phyloP scores from a whole-genome alignment of 1,140 invertebrate species.

The Bactericera cockerelli region DNA sequence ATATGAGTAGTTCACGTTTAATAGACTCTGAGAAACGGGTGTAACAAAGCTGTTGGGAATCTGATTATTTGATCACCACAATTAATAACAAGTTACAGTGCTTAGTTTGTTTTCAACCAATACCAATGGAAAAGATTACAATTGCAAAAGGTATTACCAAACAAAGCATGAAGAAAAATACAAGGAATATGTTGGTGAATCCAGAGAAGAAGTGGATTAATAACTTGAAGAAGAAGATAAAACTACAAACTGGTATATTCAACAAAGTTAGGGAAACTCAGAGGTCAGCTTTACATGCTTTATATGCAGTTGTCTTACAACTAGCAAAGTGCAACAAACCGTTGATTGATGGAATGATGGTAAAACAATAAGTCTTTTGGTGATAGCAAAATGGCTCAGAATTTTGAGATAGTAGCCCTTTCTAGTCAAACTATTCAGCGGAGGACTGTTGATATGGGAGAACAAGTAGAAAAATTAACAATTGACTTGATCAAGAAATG shows the following conservation, averaged over 20 bases:
- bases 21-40: constrained; percentile 6
- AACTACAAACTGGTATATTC: constrained; percentile 14
- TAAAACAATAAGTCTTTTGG: constrained; percentile 14
- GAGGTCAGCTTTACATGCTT: constrained; percentile 10
- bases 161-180: constrained; percentile 14
- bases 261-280: constrained; percentile 9
- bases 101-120: constrained; percentile 12
- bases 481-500: constrained; percentile 18
- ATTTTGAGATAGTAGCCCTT: constrained; percentile 11
- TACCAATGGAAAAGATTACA: constrained; percentile 14
- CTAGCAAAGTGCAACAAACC: constrained; percentile 4
- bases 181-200: constrained; percentile 5
- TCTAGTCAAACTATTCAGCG: constrained; percentile 12
- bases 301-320: constrained; percentile 11
- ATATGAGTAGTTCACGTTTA: constrained; percentile 9
- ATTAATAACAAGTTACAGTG: constrained; percentile 15
- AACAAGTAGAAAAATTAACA: constrained; percentile 18
- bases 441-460: constrained; percentile 14
- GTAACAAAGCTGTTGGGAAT: constrained; percentile 10
- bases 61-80: constrained; percentile 11
- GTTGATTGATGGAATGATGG: constrained; percentile 8
- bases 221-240: constrained; percentile 11
- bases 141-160: constrained; percentile 14
- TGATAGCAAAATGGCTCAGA: constrained; percentile 14
- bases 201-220: not conserved